These are phyloP conservation scores for Montipora efflorescens DNA, from an alignment of 64 coral and sea anemone genomes.

Conservation along the genomic window DNA sequence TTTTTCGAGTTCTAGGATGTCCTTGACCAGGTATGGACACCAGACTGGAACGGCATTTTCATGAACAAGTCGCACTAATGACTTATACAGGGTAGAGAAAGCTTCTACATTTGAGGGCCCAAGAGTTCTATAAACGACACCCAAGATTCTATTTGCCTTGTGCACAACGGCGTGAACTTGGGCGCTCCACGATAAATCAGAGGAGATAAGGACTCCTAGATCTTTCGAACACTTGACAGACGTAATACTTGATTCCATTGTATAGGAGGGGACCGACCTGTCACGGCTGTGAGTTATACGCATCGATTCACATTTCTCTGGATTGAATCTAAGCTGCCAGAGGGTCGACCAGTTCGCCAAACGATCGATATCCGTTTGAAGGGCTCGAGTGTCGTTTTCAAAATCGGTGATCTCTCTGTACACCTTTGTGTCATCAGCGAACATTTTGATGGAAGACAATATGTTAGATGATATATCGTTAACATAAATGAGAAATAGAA, in stretches of 20 bases:
- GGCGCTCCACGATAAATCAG: constrained; percentile 52
- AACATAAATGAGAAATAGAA: constrained; percentile 29
- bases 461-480: constrained; percentile 41
- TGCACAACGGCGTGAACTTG: not conserved
- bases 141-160: not conserved
- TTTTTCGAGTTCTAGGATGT: not conserved
- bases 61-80: not conserved
- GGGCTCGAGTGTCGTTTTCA: constrained; percentile 3
- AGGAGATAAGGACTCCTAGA: constrained; percentile 54
- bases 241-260: constrained; percentile 49
- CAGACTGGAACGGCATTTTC: not conserved
- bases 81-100: not conserved
- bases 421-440: constrained; percentile 64
- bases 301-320: constrained; percentile 47
- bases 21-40: not conserved
- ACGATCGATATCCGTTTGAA: not conserved
- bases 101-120: too few relatives aligned
- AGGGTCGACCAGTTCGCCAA: constrained; percentile 14
- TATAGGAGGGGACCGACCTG: constrained; percentile 11
- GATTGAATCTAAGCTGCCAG: constrained; percentile 44
- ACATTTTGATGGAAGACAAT: constrained; percentile 30
- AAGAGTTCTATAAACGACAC: too few relatives aligned
- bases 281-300: constrained; percentile 45
- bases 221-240: constrained; percentile 55
- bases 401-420: not conserved